Base-by-base conservation (phyloP, 2,797 vertebrate species). In the Lycodopsis pacificus region DNA sequence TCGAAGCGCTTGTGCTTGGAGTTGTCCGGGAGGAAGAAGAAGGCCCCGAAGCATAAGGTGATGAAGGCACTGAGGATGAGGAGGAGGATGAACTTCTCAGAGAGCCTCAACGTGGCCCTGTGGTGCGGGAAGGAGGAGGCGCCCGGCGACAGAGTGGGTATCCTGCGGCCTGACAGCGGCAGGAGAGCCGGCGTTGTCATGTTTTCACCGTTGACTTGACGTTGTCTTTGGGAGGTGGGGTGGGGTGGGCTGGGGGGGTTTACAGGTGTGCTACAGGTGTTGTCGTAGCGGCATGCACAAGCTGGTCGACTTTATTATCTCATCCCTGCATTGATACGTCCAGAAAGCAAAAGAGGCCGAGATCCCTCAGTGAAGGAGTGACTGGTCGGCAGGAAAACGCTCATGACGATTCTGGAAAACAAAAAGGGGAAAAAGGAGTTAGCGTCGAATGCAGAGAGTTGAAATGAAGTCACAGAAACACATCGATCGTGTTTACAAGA, bases 11-110 rank as follows among this genome's bases (percentile, higher is more conserved):
- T 98, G 95, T 99, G 98, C 92, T 99, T 99, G 76, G 98, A 99
- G 79, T 97, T 99, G 96, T 99, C 98, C 36, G 98, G 98, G 65
- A 99, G 96, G 89, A 99, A 99, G 95, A 99, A 99, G 93, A 99
- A 99, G 71, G 98, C 98, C 88, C 98, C 98, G 77, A 99, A 99
- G 87, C 98, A 99, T 85, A 99, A 93, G 38, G 98, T 99, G 96
- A 99, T 97, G 95, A 99, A 99, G 98, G 98, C 98, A 97, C 98
- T 99, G 89, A 99, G 97, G 70, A 99, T 99, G 76, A 99, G 97
- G 86, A 99, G 97, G 83, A 99, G 96, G 93, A 99, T 99, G 81
- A 99, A 99, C 95, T 99, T 99, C 94, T 99, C 98, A 0, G 98
- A 99, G 65, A 99, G 97, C 94, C 98, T 94, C 94, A 99, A 87